Conservation (phyloP, 2,113 vertebrate species). For the Alexandromys fortis region DNA sequence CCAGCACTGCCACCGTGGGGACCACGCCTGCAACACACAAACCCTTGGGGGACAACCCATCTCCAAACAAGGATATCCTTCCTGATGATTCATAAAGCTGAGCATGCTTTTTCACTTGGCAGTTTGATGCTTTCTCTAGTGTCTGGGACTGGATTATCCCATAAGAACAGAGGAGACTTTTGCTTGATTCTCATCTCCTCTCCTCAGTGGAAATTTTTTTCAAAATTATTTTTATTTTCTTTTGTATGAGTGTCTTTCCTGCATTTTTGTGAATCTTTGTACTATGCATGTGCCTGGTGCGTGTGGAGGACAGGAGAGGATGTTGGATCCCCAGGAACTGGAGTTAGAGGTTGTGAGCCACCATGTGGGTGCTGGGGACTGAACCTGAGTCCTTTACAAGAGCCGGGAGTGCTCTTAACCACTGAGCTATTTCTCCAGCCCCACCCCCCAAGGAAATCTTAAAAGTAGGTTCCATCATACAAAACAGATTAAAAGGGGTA, state of each 20-base stretch:
- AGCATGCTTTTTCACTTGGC: background rate
- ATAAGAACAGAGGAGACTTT: background rate
- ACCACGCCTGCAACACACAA: background rate
- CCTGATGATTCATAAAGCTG: background rate
- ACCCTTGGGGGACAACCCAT: background rate
- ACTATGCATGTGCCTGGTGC: background rate
- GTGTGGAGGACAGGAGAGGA: background rate
- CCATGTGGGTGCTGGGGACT: background rate
- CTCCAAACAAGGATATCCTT: background rate
- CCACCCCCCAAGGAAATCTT: background rate
- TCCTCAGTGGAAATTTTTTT: background rate
- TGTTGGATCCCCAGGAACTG: background rate
- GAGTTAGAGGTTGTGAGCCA: background rate
- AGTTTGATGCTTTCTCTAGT: conserved; percentile 42
- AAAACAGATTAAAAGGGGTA: conserved; percentile 39
- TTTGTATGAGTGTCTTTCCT: background rate
- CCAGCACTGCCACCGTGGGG: no score
- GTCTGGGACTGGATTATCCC: conserved; percentile 24
- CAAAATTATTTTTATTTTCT: background rate
- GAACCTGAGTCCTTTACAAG: background rate
- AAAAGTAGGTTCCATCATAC: background rate
- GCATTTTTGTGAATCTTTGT: background rate
- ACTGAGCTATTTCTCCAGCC: background rate
- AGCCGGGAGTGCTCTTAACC: background rate
- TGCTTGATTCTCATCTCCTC: background rate